A percentile compares a stretch with the other conserved stretches of the same genome.
Conservation (phyloP, 2,113 vertebrate species). For the Marcusenius ussheri region DNA sequence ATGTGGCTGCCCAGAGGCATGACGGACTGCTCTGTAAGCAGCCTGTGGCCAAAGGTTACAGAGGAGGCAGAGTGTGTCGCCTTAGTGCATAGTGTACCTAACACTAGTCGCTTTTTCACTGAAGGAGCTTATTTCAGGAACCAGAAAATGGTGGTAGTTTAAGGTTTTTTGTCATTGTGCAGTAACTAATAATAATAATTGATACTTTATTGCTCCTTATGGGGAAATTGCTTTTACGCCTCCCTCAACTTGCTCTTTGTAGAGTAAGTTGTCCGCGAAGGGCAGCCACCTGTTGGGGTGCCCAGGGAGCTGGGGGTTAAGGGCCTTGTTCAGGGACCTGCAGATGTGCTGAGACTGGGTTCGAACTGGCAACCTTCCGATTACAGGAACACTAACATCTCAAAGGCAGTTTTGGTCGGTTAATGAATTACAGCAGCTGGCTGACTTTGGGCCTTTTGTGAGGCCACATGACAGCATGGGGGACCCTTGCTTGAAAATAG, state of each 20-base stretch:
- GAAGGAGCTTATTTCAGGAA: background rate
- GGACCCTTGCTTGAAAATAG: background rate
- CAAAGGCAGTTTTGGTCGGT: background rate
- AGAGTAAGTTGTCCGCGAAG: too few species aligned
- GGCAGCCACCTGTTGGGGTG: too few species aligned
- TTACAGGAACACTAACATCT: background rate
- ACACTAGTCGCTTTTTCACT: background rate
- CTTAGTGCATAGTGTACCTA: background rate
- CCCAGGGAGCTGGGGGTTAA: too few species aligned
- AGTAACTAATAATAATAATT: background rate
- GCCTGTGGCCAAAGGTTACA: background rate
- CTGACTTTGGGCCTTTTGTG: background rate
- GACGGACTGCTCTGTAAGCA: background rate
- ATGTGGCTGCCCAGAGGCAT: background rate
- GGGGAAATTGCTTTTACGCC: too few species aligned
- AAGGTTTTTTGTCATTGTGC: background rate
- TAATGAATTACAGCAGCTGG: background rate
- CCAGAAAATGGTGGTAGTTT: background rate
- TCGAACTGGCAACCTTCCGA: too few species aligned
- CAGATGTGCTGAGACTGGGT: too few species aligned
- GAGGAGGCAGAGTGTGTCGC: background rate
- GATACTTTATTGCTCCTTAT: too few species aligned
- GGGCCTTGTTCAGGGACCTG: too few species aligned
- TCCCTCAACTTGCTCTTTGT: too few species aligned
- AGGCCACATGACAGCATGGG: background rate